Evolutionary conservation across 2,888 invertebrate species (phyloP), one percentile per base, ranked within the genome.

Genomic region (Rhyacophila evoluta): DNA sequence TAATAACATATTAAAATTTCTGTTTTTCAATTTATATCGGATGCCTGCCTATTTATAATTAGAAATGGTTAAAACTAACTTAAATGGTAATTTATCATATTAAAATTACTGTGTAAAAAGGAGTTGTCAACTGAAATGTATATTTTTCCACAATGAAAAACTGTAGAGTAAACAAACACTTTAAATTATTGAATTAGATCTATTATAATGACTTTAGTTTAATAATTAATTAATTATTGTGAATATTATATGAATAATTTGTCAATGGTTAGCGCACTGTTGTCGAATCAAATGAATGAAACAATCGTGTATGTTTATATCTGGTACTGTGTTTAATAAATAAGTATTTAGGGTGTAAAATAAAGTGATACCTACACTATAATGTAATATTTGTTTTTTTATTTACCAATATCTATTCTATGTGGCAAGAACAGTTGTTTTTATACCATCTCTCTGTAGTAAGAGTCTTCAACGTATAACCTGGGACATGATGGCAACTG

Each of bases 61-160:
- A n/a, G n/a, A n/a, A n/a, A n/a, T n/a, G n/a, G n/a, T n/a, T n/a
- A n/a, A n/a, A n/a, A n/a, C n/a, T n/a, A n/a, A n/a, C n/a, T n/a
- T n/a, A n/a, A n/a, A n/a, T n/a, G n/a, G n/a, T n/a, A n/a, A n/a
- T n/a, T n/a, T n/a, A n/a, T n/a, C n/a, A n/a, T n/a, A n/a, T n/a
- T n/a, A n/a, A n/a, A n/a, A n/a, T n/a, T n/a, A n/a, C n/a, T 55
- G 55, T 55, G 19, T n/a, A 19, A 19, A 78, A 69, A 71, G 15
- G 29, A 79, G 77, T 81, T 81, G 78, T 79, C 81, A 79, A 74
- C 78, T 79, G 79, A 81, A 81, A 81, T 81, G 79, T 81, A 79
- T 81, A 81, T 81, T 81, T 81, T 81, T 81, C 74, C 81, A 81
- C 74, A 70, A 25, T 71, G 70, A 72, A 67, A 55, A 55, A 19